These are phyloP conservation scores for Proales similis DNA, from an alignment of 1,140 invertebrate genomes.

Conservation along the genomic window DNA sequence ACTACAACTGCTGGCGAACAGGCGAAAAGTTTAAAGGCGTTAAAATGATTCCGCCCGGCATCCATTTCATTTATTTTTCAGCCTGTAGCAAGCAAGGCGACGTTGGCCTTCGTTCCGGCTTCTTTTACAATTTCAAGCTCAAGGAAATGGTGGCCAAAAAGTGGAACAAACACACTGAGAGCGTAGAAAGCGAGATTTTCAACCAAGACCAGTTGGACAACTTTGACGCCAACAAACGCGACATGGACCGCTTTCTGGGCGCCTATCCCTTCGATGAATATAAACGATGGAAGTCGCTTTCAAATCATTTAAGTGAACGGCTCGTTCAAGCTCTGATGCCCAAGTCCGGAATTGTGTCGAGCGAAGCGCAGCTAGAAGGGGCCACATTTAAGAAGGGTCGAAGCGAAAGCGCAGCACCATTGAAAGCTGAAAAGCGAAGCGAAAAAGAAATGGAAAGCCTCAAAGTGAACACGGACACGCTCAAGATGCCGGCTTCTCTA, in stretches of 20 bases:
- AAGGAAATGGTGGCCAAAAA: slow-evolving; percentile 75
- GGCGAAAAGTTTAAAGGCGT: slow-evolving; percentile 84
- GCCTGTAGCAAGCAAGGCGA: slow-evolving; percentile 54
- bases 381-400: slow-evolving; percentile 11
- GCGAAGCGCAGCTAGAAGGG: slow-evolving; percentile 47
- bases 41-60: slow-evolving; percentile 95
- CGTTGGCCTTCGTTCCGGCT: slow-evolving; percentile 68
- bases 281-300: slow-evolving; percentile 75
- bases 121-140: slow-evolving; percentile 75
- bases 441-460: slow-evolving; percentile 2
- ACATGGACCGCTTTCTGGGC: slow-evolving; percentile 73
- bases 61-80: slow-evolving; percentile 88
- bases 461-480: slow-evolving; percentile 27
- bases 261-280: slow-evolving; percentile 83
- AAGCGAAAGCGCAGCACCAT: not conserved
- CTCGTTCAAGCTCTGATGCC: slow-evolving; percentile 57
- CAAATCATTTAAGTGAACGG: slow-evolving; percentile 64
- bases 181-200: slow-evolving; percentile 54
- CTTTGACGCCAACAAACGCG: slow-evolving; percentile 65
- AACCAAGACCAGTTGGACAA: slow-evolving; percentile 48
- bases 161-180: slow-evolving; percentile 64
- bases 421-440: not conserved
- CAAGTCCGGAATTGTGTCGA: slow-evolving; percentile 54
- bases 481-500: not conserved
- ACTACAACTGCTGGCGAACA: slow-evolving; percentile 85